A percentile compares a stretch with the other conserved stretches of the same genome.
Evolutionary conservation across 2,113 vertebrate species (phyloP).

Genomic region (Syngnathus floridae): DNA sequence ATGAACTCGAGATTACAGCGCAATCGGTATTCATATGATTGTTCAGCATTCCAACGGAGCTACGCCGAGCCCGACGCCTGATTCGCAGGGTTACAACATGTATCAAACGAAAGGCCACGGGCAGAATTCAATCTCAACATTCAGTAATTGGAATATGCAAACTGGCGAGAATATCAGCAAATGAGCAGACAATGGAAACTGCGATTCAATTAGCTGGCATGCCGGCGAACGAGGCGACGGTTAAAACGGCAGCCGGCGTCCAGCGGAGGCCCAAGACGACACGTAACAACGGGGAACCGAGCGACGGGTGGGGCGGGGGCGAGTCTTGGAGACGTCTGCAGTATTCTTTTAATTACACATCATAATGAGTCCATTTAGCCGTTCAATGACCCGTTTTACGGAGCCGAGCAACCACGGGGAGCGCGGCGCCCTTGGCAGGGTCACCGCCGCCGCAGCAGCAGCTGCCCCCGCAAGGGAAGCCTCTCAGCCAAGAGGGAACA

Average conservation of each 20-base stretch:
- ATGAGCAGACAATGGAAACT: constrained; percentile 61
- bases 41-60: constrained; percentile 36
- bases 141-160: constrained; percentile 58
- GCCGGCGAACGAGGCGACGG: constrained; percentile 65
- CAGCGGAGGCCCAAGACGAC: constrained; percentile 58
- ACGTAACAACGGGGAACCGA: constrained; percentile 56
- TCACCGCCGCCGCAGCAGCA: constrained; percentile 69
- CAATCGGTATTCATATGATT: constrained; percentile 48
- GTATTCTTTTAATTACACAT: constrained; percentile 77
- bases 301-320: constrained; percentile 35
- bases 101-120: constrained; percentile 42
- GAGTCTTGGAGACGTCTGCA: constrained; percentile 61
- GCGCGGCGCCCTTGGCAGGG: constrained; percentile 73
- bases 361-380: constrained; percentile 79
- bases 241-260: constrained; percentile 69
- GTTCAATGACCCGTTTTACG: constrained; percentile 75
- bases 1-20: constrained; percentile 30
- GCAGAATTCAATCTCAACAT: constrained; percentile 55
- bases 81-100: constrained; percentile 45
- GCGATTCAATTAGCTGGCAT: constrained; percentile 66
- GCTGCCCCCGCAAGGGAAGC: constrained; percentile 53
- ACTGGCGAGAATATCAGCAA: constrained; percentile 57
- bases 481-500: constrained; percentile 43
- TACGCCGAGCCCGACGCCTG: constrained; percentile 37
- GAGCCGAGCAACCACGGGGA: constrained; percentile 70